Evolutionary conservation across 2,113 vertebrate species (phyloP), one percentile per base, ranked within the genome.

Genomic region (Polypterus senegalus): DNA sequence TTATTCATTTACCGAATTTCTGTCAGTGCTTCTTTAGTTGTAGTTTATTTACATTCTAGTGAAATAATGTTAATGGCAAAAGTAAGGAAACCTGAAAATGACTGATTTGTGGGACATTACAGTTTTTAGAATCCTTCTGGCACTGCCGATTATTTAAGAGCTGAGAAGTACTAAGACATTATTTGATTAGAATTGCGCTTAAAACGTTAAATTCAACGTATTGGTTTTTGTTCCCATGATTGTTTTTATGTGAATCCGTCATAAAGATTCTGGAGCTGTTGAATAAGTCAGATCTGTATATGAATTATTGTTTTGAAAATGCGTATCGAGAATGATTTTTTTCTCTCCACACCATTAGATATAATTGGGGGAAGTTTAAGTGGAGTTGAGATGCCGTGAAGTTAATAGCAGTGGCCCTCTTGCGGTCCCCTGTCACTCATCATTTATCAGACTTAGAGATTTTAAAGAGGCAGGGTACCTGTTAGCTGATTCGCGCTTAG

Each of bases 351-450:
- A 79, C 80, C 77, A 79, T 71, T 70, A 76, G 57, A 61, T 78
- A 79, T 80, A 82, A 83, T 80, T 79, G 82, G 77, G 78, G 79
- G 77, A 79, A 82, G 75, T 82, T 81, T 77, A 80, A 83, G 80
- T 81, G 76, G 69, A 79, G 74, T 73, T 78, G 70, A 68, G 76
- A 79, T 74, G 77, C 58, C 61, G 77, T 79, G 78, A 78, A 84
- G 79, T 84, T 86, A 83, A 84, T 83, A 78, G 81, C 77, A 66
- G 74, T 85, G 81, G 83, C 84, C 81, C 82, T 81, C 77, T 79
- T 67, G 77, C 78, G 71, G 79, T 71, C 77, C 71, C 79, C 84
- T 82, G 80, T 85, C 83, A 75, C 78, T 81, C 82, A 85, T 83
- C 82, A 84, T 82, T 85, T 83, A 83, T 85, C 79, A 77, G 75